Percentiles rank a stretch among this genome's conserved stretches.
phyloP scores from a whole-genome alignment of 2,797 vertebrate genomes.

The Falco biarmicus region DNA sequence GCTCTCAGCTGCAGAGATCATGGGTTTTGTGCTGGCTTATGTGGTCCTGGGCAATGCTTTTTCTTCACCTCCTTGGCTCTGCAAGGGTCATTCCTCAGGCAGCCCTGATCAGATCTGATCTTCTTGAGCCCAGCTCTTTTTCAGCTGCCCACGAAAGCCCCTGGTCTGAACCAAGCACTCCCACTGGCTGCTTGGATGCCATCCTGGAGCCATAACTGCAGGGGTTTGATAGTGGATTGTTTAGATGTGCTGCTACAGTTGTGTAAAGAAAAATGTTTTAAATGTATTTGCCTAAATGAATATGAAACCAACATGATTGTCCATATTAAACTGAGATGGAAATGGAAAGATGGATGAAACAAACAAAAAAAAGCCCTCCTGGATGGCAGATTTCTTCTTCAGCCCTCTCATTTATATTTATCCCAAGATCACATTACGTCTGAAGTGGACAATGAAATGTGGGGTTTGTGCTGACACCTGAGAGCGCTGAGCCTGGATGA shows the following conservation, averaged over 20 bases:
- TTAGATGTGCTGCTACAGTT: background rate
- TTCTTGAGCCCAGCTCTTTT: background rate
- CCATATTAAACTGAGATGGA: background rate
- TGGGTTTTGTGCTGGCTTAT: background rate
- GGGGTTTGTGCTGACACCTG: background rate
- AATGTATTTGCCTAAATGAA: background rate
- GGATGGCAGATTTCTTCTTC: background rate
- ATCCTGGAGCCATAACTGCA: background rate
- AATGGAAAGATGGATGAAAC: background rate
- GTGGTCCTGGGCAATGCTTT: background rate
- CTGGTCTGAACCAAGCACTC: background rate
- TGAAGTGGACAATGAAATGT: accelerated
- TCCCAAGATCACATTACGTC: accelerated
- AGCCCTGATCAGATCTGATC: background rate
- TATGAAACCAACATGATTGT: background rate
- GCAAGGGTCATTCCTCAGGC: background rate
- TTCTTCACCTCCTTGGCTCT: background rate
- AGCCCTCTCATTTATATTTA: background rate
- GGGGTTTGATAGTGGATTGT: background rate
- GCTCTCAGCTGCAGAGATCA: background rate
- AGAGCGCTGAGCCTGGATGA: background rate
- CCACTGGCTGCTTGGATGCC: background rate
- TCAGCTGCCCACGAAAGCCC: background rate
- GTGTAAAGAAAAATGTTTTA: background rate
- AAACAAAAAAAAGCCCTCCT: background rate